Conservation (phyloP, 2,797 vertebrate species). For the Champsocephalus gunnari region DNA sequence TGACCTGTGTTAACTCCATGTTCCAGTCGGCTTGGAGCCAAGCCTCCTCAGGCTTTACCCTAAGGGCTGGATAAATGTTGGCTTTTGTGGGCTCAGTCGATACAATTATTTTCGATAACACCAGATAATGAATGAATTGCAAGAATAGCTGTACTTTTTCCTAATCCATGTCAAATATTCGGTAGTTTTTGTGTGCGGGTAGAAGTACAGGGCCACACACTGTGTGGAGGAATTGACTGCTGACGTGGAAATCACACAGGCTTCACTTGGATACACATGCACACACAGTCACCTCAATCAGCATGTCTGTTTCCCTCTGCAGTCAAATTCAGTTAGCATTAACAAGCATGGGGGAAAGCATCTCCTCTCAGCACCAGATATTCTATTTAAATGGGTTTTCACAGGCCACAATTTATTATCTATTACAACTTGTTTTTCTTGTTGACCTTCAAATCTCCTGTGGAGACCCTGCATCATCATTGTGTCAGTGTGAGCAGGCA, state of each 20-base stretch:
- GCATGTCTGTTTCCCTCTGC: constrained; percentile 57
- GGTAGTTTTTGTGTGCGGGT: constrained; percentile 28
- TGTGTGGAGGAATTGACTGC: constrained; percentile 49
- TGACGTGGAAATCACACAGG: constrained; percentile 57
- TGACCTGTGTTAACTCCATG: constrained; percentile 64
- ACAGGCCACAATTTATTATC: constrained; percentile 49
- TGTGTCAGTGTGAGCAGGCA: constrained; percentile 70
- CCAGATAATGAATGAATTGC: constrained; percentile 65
- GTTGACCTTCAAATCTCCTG: constrained; percentile 78
- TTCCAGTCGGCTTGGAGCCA: constrained; percentile 54
- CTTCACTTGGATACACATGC: constrained; percentile 65
- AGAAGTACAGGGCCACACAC: constrained; percentile 7
- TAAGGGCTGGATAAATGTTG: constrained; percentile 74
- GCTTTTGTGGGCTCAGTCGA: constrained; percentile 67
- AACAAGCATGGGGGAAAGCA: constrained; percentile 69
- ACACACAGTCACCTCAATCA: constrained; percentile 62
- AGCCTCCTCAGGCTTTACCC: constrained; percentile 61
- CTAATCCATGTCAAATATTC: constrained; percentile 59
- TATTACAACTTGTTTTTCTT: constrained; percentile 70
- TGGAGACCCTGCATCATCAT: constrained; percentile 66
- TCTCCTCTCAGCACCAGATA: constrained; percentile 42
- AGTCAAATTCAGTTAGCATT: constrained; percentile 67
- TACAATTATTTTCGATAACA: constrained; percentile 62
- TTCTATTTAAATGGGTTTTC: constrained; percentile 62
- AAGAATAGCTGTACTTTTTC: constrained; percentile 57